These are phyloP conservation scores for Sebastes vulpes DNA, from an alignment of 2,797 vertebrate species.

Conservation along the genomic window DNA sequence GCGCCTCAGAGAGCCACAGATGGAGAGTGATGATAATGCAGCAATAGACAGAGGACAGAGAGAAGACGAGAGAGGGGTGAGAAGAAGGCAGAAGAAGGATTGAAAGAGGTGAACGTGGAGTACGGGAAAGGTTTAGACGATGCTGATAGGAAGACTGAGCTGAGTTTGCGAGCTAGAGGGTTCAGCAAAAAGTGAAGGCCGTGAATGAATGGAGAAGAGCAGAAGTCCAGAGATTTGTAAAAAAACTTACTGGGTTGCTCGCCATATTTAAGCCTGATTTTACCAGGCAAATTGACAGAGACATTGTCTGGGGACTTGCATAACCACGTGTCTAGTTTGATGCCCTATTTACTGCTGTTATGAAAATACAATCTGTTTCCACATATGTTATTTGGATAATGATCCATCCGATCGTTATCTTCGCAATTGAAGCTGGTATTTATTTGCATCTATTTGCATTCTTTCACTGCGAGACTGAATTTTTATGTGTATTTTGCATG, in stretches of 20 bases:
- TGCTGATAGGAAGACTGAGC: not conserved
- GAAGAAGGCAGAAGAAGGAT: not conserved
- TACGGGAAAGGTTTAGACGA: not conserved
- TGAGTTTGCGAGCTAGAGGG: not conserved
- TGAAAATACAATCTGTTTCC: slow-evolving; percentile 32
- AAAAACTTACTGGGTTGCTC: not conserved
- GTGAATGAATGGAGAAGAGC: not conserved
- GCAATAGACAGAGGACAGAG: slow-evolving; percentile 50
- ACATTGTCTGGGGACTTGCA: slow-evolving; percentile 6
- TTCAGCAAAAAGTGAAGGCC: not conserved
- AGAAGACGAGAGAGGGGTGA: not conserved
- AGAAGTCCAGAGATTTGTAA: not conserved
- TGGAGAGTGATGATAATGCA: slow-evolving; percentile 73
- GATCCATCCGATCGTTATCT: not conserved
- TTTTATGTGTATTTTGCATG: not conserved
- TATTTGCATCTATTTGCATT: slow-evolving; percentile 1
- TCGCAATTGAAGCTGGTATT: slow-evolving; percentile 18
- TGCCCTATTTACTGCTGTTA: slow-evolving; percentile 7
- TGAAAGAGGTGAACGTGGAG: not conserved
- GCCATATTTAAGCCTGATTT: slow-evolving; percentile 11
- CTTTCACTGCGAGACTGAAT: not conserved
- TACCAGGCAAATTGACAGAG: slow-evolving; percentile 19
- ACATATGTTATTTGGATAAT: slow-evolving; percentile 7
- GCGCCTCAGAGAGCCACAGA: slow-evolving; percentile 69
- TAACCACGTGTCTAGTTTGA: slow-evolving; percentile 2